Evolutionary conservation across 2,888 invertebrate species (phyloP).

Genomic region (Pandemis heparana): DNA sequence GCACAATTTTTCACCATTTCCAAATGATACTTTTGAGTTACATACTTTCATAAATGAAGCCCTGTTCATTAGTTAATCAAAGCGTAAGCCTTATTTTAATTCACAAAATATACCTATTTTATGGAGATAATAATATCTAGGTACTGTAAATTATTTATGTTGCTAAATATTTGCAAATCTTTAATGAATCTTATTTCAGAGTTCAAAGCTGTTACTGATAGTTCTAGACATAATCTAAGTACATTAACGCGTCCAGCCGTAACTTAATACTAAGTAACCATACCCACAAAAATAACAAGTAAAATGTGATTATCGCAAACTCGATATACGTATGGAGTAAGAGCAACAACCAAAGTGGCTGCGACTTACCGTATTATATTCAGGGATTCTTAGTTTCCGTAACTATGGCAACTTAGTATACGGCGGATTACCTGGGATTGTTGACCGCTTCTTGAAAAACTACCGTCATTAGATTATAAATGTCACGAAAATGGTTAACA

Average conservation of each 20-base stretch:
- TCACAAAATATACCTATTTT: no score
- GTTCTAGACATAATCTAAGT: not conserved
- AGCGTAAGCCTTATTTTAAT: no score
- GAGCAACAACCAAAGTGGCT: not conserved
- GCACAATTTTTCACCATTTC: no score
- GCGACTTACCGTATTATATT: not conserved
- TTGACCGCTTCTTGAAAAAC: conserved; percentile 10
- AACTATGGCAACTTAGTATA: not conserved
- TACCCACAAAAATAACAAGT: not conserved
- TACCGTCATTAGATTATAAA: conserved; percentile 22
- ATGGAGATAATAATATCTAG: no score
- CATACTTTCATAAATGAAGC: no score
- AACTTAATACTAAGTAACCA: not conserved
- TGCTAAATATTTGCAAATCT: no score
- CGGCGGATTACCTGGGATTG: not conserved
- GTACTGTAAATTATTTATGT: no score
- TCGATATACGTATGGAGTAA: not conserved
- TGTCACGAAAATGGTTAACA: conserved; percentile 30
- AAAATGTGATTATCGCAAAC: not conserved
- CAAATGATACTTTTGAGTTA: no score
- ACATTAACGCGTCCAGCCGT: not conserved
- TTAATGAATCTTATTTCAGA: no score
- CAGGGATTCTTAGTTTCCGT: not conserved
- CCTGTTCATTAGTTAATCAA: no score
- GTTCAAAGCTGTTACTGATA: no score